These are phyloP conservation scores for Mycteria americana DNA, from an alignment of 2,797 vertebrate species.

Conservation along the genomic window DNA sequence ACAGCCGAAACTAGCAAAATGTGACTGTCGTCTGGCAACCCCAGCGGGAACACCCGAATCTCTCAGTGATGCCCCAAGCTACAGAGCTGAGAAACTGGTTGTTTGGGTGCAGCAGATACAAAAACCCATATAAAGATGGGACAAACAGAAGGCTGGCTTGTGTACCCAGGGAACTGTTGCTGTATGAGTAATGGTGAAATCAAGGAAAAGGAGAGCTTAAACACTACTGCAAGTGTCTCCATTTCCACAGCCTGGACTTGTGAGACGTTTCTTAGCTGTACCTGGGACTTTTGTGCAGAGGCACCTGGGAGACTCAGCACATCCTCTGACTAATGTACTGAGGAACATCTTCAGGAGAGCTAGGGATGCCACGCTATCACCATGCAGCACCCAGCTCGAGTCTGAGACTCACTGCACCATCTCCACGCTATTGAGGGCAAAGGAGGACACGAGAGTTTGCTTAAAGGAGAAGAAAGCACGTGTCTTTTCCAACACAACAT, in stretches of 20 bases:
- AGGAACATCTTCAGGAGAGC: background rate
- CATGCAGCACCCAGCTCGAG: background rate
- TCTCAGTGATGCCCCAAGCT: background rate
- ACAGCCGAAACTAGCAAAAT: slow-evolving; percentile 19
- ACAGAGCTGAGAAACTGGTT: background rate
- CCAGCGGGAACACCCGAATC: background rate
- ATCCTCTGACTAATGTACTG: background rate
- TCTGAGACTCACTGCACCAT: background rate
- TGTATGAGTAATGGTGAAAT: background rate
- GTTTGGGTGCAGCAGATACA: background rate
- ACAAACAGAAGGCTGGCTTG: background rate
- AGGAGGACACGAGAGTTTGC: slow-evolving; percentile 39
- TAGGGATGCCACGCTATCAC: background rate
- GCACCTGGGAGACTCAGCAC: background rate
- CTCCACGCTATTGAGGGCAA: background rate
- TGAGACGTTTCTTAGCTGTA: background rate
- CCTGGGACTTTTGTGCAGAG: background rate
- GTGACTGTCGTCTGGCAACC: background rate
- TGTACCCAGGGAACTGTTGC: background rate
- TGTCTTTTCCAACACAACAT: slow-evolving; percentile 43
- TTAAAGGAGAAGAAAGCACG: slow-evolving; percentile 22
- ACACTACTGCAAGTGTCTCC: background rate
- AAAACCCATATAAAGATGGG: background rate
- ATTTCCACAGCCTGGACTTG: background rate
- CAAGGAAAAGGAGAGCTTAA: background rate